Conservation (phyloP, 2,888 invertebrate genomes). For the Sarcophaga rosellei region DNA sequence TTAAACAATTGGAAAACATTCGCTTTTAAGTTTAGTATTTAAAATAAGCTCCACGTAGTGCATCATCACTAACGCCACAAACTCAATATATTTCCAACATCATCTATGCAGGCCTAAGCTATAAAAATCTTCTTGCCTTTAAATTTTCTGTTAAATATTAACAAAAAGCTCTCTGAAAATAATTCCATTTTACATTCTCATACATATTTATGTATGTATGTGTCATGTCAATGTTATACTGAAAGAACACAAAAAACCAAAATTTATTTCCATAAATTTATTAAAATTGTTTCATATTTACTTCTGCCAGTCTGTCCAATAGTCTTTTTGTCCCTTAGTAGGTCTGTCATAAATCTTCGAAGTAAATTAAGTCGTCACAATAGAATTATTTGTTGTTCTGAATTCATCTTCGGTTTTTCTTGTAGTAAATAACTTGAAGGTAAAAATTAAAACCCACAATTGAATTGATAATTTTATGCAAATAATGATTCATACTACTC, state of each 20-base stretch:
- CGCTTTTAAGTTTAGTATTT: too few species aligned
- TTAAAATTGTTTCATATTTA: constrained; percentile 22
- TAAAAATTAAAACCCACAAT: constrained; percentile 32
- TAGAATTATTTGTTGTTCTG: background rate
- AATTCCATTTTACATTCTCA: constrained; percentile 23
- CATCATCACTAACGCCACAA: too few species aligned
- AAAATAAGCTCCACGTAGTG: too few species aligned
- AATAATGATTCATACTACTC: background rate
- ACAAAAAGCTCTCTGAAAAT: too few species aligned
- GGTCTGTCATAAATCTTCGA: constrained; percentile 44
- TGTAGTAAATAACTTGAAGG: constrained; percentile 2
- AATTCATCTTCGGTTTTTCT: background rate
- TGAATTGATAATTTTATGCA: constrained; percentile 58
- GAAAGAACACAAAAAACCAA: background rate
- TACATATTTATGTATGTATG: constrained; percentile 39
- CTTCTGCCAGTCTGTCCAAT: too few species aligned
- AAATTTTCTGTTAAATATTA: too few species aligned
- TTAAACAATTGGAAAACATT: too few species aligned
- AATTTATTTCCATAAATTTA: background rate
- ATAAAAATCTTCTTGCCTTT: too few species aligned
- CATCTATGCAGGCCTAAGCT: too few species aligned
- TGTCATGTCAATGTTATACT: constrained; percentile 41
- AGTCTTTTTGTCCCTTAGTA: background rate
- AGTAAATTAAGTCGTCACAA: constrained; percentile 52
- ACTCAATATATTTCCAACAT: too few species aligned